Evolutionary conservation across 2,113 vertebrate species (phyloP).

Genomic region (Eurypyga helias): DNA sequence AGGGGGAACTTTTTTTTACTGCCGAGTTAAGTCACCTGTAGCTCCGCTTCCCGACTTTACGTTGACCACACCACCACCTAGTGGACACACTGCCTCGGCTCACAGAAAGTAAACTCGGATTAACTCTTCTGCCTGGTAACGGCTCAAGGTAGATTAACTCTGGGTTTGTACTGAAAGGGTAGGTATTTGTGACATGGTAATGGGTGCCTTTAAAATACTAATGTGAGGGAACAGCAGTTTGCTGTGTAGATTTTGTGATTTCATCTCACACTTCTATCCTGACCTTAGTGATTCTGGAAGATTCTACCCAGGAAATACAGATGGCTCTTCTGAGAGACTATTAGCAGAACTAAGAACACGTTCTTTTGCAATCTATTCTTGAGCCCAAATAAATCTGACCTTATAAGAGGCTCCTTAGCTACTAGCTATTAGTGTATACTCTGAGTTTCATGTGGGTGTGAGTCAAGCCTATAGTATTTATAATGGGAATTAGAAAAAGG

Average conservation of each 20-base stretch:
- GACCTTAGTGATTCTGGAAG: neutral
- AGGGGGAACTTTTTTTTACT: neutral
- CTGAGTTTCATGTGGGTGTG: neutral
- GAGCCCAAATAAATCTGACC: neutral
- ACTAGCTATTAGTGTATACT: neutral
- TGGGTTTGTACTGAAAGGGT: neutral
- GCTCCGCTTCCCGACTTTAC: neutral
- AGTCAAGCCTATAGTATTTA: neutral
- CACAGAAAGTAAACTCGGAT: neutral
- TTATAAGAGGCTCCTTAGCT: neutral
- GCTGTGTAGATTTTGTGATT: neutral
- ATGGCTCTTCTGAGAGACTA: neutral
- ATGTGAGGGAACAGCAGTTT: neutral
- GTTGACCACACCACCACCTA: slow-evolving; percentile 46
- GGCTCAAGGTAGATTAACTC: neutral
- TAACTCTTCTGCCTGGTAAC: rapidly evolving
- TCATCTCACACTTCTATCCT: neutral
- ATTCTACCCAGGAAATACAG: neutral
- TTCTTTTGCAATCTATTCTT: neutral
- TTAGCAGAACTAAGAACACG: neutral
- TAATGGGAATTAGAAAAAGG: neutral
- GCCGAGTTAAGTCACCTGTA: neutral
- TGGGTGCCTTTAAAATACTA: neutral
- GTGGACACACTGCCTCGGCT: neutral
- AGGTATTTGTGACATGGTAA: neutral